Evolutionary conservation across 1,140 invertebrate genomes (phyloP), one percentile per base, ranked within the genome.

Genomic region (Listronotus bonariensis): DNA sequence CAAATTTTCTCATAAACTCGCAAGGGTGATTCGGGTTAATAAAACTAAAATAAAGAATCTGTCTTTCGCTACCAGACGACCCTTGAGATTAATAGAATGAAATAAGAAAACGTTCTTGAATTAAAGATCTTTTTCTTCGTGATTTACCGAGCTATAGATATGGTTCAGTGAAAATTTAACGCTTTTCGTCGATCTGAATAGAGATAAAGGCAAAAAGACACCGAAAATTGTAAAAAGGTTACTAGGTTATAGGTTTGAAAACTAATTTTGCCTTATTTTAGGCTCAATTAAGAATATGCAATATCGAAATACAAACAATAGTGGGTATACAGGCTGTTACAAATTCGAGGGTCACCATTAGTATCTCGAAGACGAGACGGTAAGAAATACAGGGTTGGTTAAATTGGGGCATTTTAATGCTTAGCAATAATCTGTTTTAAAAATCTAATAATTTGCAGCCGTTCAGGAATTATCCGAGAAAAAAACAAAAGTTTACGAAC

Each of bases 81-180:
- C 53, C 53, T 55, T 17, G 40, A 55, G 53, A 60, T 60, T 60
- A 49, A 60, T 60, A 34, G 57, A 60, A 49, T 60, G 31, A 49
- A 60, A 60, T 48, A 49, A 46, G 57, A 60, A 49, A 49, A 40
- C 46, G 31, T 60, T 49, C 43, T 60, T 58, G 45, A 58, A 58
- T 48, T 58, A 46, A 58, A 14, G 45, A 41, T 48, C 36, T 40
- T 49, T 43, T 51, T 61, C 20, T 48, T 18, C 8, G 34, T 60
- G 57, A 60, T 60, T 41, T 60, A 60, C 48, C 46, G 46, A 14
- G 10, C 41, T 45, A 32, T 61, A 52, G 46, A 52, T 61, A 52
- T 51, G 46, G 12, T 36, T 17, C 3, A 31, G 43, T 34, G 41
- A 38, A 38, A 38, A 59, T 59, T 59, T 46, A 46, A 48, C 46